These are phyloP conservation scores for Elgaria multicarinata DNA, from an alignment of 2,113 vertebrate genomes.

Conservation along the genomic window DNA sequence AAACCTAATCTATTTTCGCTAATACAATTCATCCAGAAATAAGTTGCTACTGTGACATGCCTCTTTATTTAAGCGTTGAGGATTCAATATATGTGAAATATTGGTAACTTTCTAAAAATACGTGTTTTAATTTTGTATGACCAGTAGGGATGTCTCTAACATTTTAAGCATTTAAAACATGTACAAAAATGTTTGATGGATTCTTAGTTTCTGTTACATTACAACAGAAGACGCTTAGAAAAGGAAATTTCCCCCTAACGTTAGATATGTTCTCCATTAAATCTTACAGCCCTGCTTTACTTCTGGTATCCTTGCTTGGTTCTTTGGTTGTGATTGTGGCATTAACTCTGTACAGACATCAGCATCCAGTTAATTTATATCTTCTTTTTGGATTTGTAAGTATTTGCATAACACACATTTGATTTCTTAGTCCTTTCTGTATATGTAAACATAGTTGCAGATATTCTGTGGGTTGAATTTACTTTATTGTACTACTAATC, in stretches of 20 bases:
- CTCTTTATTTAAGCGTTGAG: background rate
- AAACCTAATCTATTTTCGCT: background rate
- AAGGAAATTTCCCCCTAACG: background rate
- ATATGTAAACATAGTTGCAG: background rate
- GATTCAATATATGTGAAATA: background rate
- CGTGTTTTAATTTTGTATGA: background rate
- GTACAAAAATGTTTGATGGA: background rate
- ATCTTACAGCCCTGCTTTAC: conserved; percentile 85
- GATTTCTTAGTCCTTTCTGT: background rate
- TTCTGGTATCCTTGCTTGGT: conserved; percentile 84
- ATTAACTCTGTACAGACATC: conserved; percentile 87
- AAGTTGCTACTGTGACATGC: background rate
- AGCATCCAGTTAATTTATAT: conserved; percentile 93
- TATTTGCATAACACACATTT: conserved; percentile 28
- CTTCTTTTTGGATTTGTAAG: conserved; percentile 94
- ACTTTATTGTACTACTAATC: background rate
- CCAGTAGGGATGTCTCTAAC: background rate
- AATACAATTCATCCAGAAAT: background rate
- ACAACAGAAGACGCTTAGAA: background rate
- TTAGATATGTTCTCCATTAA: conserved; percentile 36
- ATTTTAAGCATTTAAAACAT: background rate
- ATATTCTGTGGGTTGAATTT: background rate
- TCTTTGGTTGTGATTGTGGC: conserved; percentile 87
- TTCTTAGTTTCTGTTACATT: background rate
- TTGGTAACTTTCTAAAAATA: background rate